These are phyloP conservation scores for Papilio helenus DNA, from an alignment of 1,140 invertebrate species.

Conservation along the genomic window DNA sequence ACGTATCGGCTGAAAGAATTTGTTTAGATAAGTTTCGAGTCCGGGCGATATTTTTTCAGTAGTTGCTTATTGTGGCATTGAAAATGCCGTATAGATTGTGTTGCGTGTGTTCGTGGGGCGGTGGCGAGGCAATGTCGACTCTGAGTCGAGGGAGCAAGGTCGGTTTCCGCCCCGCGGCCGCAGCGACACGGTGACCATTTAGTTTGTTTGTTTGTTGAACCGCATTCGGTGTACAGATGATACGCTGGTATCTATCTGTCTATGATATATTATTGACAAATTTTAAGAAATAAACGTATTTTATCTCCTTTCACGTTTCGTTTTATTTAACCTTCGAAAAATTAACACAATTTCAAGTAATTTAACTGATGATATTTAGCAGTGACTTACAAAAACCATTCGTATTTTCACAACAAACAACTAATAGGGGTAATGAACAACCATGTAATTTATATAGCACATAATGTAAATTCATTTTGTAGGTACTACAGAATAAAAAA, in stretches of 20 bases:
- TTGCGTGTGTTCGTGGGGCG: slow-evolving; percentile 1
- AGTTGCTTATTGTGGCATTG: slow-evolving; percentile 37
- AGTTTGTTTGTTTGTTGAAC: neutral
- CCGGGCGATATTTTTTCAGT: slow-evolving; percentile 31
- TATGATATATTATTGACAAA: slow-evolving; percentile 77
- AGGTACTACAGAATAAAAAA: neutral
- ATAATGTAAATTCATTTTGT: no score
- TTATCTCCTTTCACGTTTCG: slow-evolving; percentile 69
- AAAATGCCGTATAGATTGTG: slow-evolving; percentile 14
- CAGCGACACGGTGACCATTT: neutral
- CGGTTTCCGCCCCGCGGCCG: neutral
- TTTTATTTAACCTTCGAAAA: slow-evolving; percentile 58
- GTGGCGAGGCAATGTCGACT: neutral
- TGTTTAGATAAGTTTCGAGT: slow-evolving; percentile 31
- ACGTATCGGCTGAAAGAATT: slow-evolving; percentile 30
- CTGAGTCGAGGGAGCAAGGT: neutral
- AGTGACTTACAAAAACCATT: no score
- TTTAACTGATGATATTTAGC: neutral
- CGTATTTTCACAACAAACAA: no score
- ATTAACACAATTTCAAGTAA: neutral
- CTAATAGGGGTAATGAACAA: no score
- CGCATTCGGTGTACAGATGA: slow-evolving; percentile 27
- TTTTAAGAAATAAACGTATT: slow-evolving; percentile 81
- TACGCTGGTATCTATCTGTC: slow-evolving; percentile 51
- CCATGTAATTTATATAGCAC: no score